These are phyloP conservation scores for Carterocephalus palaemon DNA, from an alignment of 2,888 invertebrate species.

Conservation along the genomic window DNA sequence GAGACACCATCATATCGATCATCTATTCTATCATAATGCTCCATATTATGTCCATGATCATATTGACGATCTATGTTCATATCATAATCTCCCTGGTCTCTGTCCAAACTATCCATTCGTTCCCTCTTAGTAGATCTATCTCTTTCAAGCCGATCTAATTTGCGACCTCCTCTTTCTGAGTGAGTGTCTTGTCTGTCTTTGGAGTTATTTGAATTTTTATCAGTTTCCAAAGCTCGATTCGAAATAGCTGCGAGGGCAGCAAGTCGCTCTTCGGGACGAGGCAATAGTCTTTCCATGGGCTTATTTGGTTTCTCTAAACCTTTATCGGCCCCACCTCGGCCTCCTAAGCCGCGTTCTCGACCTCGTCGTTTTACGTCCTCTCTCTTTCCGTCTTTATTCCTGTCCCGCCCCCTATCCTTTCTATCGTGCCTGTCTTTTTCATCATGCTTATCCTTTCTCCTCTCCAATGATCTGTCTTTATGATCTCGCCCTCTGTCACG, in stretches of 20 bases:
- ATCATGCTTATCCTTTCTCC: slow-evolving; percentile 75
- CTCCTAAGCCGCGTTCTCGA: slow-evolving; percentile 68
- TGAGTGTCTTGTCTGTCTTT: slow-evolving; percentile 71
- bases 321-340: slow-evolving; percentile 68
- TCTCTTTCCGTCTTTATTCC: slow-evolving; percentile 76
- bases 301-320: slow-evolving; percentile 81
- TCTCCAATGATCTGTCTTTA: slow-evolving; percentile 71
- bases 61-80: slow-evolving; percentile 66
- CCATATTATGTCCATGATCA: slow-evolving; percentile 70
- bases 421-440: slow-evolving; percentile 81
- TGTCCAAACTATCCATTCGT: slow-evolving; percentile 66
- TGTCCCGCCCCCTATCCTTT: slow-evolving; percentile 84
- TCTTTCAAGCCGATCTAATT: slow-evolving; percentile 71
- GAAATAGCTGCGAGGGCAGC: slow-evolving; percentile 78
- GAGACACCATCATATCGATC: slow-evolving; percentile 69
- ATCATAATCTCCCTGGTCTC: slow-evolving; percentile 72
- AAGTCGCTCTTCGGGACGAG: slow-evolving; percentile 81
- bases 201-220: slow-evolving; percentile 67
- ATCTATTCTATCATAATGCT: slow-evolving; percentile 71
- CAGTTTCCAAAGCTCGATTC: slow-evolving; percentile 65
- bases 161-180: slow-evolving; percentile 70
- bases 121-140: slow-evolving; percentile 74
- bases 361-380: slow-evolving; percentile 75
- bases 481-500: slow-evolving; percentile 75
- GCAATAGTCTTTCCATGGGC: slow-evolving; percentile 80